These are phyloP conservation scores for Drosophila differens DNA, from an alignment of 2,888 invertebrate species.

Conservation along the genomic window DNA sequence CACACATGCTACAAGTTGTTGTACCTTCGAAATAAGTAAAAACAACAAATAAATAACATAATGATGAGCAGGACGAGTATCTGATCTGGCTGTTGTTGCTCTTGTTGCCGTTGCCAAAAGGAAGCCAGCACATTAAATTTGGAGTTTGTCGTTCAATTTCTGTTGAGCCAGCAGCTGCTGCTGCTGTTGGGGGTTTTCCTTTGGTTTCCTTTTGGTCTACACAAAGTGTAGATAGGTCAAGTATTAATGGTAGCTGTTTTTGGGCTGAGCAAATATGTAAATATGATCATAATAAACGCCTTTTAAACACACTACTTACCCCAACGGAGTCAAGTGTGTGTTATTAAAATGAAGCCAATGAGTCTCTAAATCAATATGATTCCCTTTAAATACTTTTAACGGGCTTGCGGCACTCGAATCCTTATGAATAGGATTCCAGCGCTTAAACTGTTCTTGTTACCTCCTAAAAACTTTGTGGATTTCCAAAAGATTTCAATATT, in stretches of 20 bases:
- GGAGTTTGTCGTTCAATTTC: slow-evolving; percentile 50
- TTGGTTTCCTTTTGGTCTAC: neutral
- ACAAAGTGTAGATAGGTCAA: slow-evolving; percentile 31
- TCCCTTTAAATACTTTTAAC: neutral
- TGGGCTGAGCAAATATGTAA: neutral
- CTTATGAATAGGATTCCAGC: neutral
- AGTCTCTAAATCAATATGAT: neutral
- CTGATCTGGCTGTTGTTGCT: neutral
- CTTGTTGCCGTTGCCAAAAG: slow-evolving; percentile 20
- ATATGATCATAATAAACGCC: neutral
- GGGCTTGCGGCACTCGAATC: neutral
- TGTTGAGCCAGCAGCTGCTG: slow-evolving; percentile 33
- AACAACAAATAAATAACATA: slow-evolving; percentile 29
- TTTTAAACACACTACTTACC: neutral
- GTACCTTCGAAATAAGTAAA: slow-evolving; percentile 11
- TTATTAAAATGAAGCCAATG: neutral
- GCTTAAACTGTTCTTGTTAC: neutral
- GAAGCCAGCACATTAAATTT: slow-evolving; percentile 49
- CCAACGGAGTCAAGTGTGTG: neutral
- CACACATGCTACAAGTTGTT: slow-evolving; percentile 55
- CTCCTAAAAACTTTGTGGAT: neutral
- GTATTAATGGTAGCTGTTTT: slow-evolving; percentile 4
- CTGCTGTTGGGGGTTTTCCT: neutral
- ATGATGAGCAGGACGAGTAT: slow-evolving; percentile 39
- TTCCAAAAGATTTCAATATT: too few relatives aligned